Conservation (phyloP, 2,888 invertebrate species). For the Drosophila ochracea region DNA sequence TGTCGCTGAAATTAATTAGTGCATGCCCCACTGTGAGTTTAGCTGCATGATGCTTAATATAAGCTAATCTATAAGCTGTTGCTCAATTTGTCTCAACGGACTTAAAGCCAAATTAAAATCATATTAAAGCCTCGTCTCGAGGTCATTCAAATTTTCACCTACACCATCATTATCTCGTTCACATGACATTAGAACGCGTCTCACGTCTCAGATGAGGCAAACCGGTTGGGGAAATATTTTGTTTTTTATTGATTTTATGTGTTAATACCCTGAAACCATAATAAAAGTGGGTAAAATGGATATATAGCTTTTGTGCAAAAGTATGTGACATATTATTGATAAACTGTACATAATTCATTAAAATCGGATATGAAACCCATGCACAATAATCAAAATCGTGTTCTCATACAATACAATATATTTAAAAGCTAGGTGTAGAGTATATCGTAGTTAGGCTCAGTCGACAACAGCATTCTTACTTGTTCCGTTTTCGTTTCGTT, state of each 20-base stretch:
- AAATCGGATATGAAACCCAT: background rate
- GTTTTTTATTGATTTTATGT: conserved; percentile 50
- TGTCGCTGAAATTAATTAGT: conserved; percentile 30
- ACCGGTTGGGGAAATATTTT: conserved; percentile 39
- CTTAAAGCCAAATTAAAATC: conserved; percentile 14
- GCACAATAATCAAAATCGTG: background rate
- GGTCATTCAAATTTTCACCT: conserved; percentile 12
- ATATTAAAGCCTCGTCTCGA: conserved; percentile 13
- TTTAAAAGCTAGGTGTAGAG: background rate
- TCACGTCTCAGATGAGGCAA: conserved; percentile 45
- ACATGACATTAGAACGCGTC: conserved; percentile 38
- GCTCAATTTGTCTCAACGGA: conserved; percentile 26
- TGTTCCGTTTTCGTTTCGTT: conserved; percentile 10
- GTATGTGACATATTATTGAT: background rate
- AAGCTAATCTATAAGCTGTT: conserved; percentile 1
- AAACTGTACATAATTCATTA: background rate
- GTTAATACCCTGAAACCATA: background rate
- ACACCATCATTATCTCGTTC: conserved; percentile 27
- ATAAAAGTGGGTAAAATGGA: background rate
- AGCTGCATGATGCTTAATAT: conserved; percentile 39
- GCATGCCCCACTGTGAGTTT: conserved; percentile 31
- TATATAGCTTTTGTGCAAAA: background rate
- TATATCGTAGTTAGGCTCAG: background rate
- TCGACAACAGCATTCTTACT: background rate
- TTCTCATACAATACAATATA: background rate